A percentile compares a stretch with the other conserved stretches of the same genome.
These are phyloP conservation scores for Myioborus melanocephalus DNA, from an alignment of 2,797 vertebrate species.

Conservation along the genomic window DNA sequence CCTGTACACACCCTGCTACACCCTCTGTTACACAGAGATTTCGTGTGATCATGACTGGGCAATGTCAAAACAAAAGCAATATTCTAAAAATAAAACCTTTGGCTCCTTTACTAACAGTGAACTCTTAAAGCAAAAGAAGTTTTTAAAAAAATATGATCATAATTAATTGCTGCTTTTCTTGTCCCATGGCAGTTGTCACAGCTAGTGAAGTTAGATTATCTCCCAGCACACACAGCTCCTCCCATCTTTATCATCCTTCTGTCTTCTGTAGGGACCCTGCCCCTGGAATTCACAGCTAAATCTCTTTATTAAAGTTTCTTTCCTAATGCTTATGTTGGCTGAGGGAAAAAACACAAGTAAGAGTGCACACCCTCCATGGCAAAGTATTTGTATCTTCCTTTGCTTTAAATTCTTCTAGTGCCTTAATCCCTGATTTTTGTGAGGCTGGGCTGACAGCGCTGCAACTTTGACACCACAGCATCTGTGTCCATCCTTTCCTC, in stretches of 20 bases:
- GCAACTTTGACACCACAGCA: no score
- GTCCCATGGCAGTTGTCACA: not conserved
- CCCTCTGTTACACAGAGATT: not conserved
- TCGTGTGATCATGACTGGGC: not conserved
- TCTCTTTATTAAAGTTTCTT: not conserved
- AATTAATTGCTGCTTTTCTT: conserved; percentile 15
- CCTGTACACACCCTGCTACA: not conserved
- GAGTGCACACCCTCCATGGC: not conserved
- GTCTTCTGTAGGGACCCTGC: not conserved
- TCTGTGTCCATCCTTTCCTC: not conserved
- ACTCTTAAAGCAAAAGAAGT: not conserved
- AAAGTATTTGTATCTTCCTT: not conserved
- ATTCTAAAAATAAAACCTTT: conserved; percentile 9
- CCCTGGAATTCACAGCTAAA: not conserved
- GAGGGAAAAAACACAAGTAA: not conserved
- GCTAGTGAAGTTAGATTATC: not conserved
- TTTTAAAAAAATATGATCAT: not conserved
- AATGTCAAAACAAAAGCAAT: not conserved
- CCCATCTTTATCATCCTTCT: not conserved
- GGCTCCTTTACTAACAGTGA: not conserved
- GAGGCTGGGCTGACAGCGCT: not conserved
- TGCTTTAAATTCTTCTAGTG: not conserved
- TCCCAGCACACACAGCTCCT: not conserved
- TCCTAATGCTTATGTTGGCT: not conserved
- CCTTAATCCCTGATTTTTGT: not conserved